These are phyloP conservation scores for Sycobia sp. DNA, from an alignment of 1,140 invertebrate species.

Conservation along the genomic window DNA sequence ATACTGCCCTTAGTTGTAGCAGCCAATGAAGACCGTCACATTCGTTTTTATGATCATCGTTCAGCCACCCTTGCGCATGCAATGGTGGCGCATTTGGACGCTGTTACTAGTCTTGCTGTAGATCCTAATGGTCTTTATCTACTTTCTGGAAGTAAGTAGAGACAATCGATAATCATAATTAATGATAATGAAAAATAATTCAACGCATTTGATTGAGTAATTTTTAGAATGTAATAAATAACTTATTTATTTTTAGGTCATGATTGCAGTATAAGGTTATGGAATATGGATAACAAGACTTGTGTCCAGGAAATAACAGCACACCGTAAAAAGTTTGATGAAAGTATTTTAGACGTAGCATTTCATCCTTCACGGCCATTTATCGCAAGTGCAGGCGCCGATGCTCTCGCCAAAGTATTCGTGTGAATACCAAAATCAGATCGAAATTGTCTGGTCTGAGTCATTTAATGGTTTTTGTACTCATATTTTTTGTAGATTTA, in stretches of 20 bases:
- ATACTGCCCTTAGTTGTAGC: constrained; percentile 94
- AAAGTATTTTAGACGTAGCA: constrained; percentile 98
- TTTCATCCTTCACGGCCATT: constrained; percentile 98
- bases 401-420: constrained; percentile 98
- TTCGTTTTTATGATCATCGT: constrained; percentile 97
- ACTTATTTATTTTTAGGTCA: constrained; percentile 70
- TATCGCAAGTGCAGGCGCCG: constrained; percentile 97
- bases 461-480: constrained; percentile 54
- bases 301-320: constrained; percentile 99
- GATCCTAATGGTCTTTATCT: constrained; percentile 98
- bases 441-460: constrained; percentile 35
- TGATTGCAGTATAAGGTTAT: constrained; percentile 98
- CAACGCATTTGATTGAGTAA: too few species aligned
- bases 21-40: constrained; percentile 97
- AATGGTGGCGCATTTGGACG: constrained; percentile 98
- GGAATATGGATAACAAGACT: constrained; percentile 98
- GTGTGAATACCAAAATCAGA: constrained; percentile 64
- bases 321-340: constrained; percentile 99
- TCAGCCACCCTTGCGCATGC: constrained; percentile 93
- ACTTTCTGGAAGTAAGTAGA: constrained; percentile 87
- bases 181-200: too few species aligned
- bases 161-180: too few species aligned
- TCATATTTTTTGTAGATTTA: constrained; percentile 56
- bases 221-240: too few species aligned
- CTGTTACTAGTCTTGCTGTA: constrained; percentile 95